Evolutionary conservation across 2,113 vertebrate species (phyloP).

Genomic region (Carollia perspicillata): DNA sequence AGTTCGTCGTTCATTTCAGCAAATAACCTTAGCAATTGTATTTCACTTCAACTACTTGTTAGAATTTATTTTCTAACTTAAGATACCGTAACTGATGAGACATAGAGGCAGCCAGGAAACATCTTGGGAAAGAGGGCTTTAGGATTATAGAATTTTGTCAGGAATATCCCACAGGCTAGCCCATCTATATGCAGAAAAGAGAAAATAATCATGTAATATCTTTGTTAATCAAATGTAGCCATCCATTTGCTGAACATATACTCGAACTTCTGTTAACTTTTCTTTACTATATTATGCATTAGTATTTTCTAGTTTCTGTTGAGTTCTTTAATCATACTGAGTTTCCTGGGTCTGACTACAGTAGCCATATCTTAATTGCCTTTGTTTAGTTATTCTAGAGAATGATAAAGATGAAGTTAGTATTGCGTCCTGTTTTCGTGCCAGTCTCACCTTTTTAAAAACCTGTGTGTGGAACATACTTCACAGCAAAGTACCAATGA

Average conservation of each 20-base stretch:
- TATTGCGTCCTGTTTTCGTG: slow-evolving; percentile 31
- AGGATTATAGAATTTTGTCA: not conserved
- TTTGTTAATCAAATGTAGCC: not conserved
- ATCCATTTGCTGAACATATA: not conserved
- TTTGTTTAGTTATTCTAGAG: slow-evolving; percentile 35
- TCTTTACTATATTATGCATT: not conserved
- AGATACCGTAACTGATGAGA: not conserved
- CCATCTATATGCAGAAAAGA: not conserved
- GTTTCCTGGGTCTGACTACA: slow-evolving; percentile 35
- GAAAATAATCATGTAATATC: not conserved
- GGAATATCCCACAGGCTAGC: not conserved
- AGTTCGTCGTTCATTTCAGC: not conserved
- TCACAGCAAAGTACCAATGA: slow-evolving; percentile 28
- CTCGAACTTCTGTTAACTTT: not conserved
- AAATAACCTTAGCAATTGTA: not conserved
- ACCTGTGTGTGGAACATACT: slow-evolving; percentile 45
- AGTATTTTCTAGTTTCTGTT: not conserved
- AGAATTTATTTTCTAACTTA: slow-evolving; percentile 22
- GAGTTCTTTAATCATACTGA: not conserved
- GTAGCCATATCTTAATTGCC: slow-evolving; percentile 40
- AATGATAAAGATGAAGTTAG: not conserved
- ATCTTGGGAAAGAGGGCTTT: not conserved
- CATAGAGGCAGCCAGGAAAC: not conserved
- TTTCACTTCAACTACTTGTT: not conserved
- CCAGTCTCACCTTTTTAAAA: slow-evolving; percentile 23